Conservation (phyloP, 2,888 invertebrate species). For the Drosophila nr. medialis region DNA sequence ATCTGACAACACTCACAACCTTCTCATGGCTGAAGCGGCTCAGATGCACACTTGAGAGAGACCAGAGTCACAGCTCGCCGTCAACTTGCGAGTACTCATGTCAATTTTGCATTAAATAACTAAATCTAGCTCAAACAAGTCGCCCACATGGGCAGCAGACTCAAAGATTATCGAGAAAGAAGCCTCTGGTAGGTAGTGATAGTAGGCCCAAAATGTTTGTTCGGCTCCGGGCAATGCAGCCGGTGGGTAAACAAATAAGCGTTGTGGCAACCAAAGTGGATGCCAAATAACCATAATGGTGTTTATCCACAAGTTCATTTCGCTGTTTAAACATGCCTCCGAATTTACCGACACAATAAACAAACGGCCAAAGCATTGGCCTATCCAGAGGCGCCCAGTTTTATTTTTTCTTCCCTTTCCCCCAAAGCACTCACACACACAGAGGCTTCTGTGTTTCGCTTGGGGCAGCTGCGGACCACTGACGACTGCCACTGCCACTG, state of each 20-base stretch:
- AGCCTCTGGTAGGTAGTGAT: neutral
- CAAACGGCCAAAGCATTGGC: slow-evolving; percentile 63
- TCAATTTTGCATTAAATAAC: slow-evolving; percentile 77
- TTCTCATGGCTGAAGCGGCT: slow-evolving; percentile 3
- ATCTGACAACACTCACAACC: slow-evolving; percentile 7
- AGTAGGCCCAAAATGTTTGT: slow-evolving; percentile 49
- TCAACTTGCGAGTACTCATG: slow-evolving; percentile 46
- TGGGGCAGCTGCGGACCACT: slow-evolving; percentile 48
- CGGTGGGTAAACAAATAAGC: slow-evolving; percentile 64
- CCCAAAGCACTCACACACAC: neutral
- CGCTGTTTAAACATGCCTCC: slow-evolving; percentile 81
- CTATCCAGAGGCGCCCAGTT: slow-evolving; percentile 66
- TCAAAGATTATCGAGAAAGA: slow-evolving; percentile 36
- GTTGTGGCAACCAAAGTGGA: slow-evolving; percentile 69
- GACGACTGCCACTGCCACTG: slow-evolving; percentile 34
- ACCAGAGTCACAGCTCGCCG: slow-evolving; percentile 27
- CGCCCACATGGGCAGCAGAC: slow-evolving; percentile 26
- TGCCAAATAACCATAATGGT: slow-evolving; percentile 81
- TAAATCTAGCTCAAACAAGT: slow-evolving; percentile 67
- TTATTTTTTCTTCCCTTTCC: slow-evolving; percentile 21
- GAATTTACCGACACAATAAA: slow-evolving; percentile 80
- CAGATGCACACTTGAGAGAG: slow-evolving; percentile 21
- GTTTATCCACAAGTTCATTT: slow-evolving; percentile 81
- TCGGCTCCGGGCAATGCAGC: slow-evolving; percentile 35
- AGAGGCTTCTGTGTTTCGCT: slow-evolving; percentile 30